These are phyloP conservation scores for Dipus sagitta DNA, from an alignment of 2,797 vertebrate genomes.

Conservation along the genomic window DNA sequence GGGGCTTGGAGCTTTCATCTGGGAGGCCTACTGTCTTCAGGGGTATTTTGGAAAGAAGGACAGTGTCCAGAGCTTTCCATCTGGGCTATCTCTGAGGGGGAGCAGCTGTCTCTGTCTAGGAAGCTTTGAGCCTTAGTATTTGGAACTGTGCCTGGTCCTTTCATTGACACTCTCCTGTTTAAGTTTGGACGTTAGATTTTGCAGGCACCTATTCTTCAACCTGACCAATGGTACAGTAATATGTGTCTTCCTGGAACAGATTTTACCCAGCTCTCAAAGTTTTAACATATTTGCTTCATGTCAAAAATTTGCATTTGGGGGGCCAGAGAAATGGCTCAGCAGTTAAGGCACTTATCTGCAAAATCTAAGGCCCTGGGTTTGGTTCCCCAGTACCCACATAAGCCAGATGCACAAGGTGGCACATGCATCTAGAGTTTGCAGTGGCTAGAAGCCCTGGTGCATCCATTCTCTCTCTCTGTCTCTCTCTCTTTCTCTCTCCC, in stretches of 20 bases:
- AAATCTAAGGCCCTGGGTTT: too few relatives aligned
- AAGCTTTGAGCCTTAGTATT: not conserved
- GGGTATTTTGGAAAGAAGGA: not conserved
- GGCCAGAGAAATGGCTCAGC: too few relatives aligned
- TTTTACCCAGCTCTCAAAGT: not conserved
- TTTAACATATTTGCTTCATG: not conserved
- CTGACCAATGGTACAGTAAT: not conserved
- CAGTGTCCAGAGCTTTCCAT: not conserved
- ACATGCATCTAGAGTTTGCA: too few relatives aligned
- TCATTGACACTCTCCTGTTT: not conserved
- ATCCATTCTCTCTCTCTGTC: too few relatives aligned
- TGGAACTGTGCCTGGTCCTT: not conserved
- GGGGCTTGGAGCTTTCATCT: not conserved
- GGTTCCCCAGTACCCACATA: too few relatives aligned
- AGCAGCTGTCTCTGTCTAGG: not conserved
- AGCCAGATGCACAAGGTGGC: too few relatives aligned
- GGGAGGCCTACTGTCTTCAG: not conserved
- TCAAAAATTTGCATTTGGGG: not conserved
- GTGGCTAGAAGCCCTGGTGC: too few relatives aligned
- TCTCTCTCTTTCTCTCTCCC: too few relatives aligned
- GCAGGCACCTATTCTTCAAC: not conserved
- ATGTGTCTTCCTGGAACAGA: not conserved
- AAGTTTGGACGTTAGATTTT: not conserved
- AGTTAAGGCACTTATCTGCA: too few relatives aligned
- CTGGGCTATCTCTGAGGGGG: too few relatives aligned